Evolutionary conservation across 2,888 invertebrate species (phyloP), one percentile per base, ranked within the genome.

Genomic region (Meliscaeva auricollis): DNA sequence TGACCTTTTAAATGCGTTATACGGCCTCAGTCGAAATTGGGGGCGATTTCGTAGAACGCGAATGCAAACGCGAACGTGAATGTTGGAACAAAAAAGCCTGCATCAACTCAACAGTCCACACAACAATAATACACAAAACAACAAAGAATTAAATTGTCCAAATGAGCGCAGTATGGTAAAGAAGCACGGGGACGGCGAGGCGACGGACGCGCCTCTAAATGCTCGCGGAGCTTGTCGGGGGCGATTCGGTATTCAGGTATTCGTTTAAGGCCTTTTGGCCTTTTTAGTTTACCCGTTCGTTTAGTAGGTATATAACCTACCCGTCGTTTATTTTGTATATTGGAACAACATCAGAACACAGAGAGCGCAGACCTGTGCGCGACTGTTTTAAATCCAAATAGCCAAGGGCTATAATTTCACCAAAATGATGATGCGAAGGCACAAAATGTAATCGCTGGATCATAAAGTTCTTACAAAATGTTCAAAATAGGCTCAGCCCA

Each of bases 1-100:
- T 87, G 87, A 87, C 87, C 87, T 87, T 87, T 87, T 87, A 87
- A 87, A 87, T 87, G 87, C 87, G 87, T 82, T 87, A 87, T 87
- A 76, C 62, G 48, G 82, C 70, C 81, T 82, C 74, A 74, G 77
- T 78, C 78, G 80, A 87, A 87, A 87, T 82, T 87, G 87, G 87
- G 87, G 87, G 87, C 87, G 87, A 87, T 82, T 87, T 87, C 87
- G 82, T 30, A 74, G 87, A 87, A 82, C 81, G 80, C 77, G 82
- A 87, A 82, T 77, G 80, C 76, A 81, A 52, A 70, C 52, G 35
- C 69, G 35, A 54, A 69, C 72, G 11, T 50, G 32, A 54, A 69
- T 70, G 9, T 17, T 46, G n/a, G n/a, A 22, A 30, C 58, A 66
- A 26, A 74, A 75, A 38, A 38, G 66, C 13, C 66, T 58, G 58